Conservation (phyloP, 2,888 invertebrate genomes). For the Drosophila lacicola region DNA sequence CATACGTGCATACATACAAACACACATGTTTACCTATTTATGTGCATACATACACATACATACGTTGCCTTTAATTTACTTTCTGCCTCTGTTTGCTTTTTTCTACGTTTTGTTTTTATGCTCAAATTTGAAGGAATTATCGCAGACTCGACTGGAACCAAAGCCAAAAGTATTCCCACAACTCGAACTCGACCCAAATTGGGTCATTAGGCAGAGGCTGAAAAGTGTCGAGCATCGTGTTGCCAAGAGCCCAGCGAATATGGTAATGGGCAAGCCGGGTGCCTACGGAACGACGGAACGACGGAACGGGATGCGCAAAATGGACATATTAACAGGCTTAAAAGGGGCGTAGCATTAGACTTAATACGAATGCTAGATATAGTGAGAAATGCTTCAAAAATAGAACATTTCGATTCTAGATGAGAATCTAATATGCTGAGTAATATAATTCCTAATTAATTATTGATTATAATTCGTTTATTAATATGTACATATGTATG, state of each 20-base stretch:
- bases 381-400: background rate
- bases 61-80: constrained; percentile 28
- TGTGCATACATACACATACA: background rate
- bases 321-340: constrained; percentile 4
- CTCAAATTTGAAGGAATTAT: constrained; percentile 38
- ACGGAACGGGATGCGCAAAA: background rate
- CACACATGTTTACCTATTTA: constrained; percentile 16
- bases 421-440: too few relatives aligned
- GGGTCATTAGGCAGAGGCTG: constrained; percentile 67
- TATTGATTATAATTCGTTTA: too few relatives aligned
- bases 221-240: constrained; percentile 27
- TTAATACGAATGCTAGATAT: background rate
- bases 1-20: background rate
- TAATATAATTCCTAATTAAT: too few relatives aligned
- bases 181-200: constrained; percentile 42
- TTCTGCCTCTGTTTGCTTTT: constrained; percentile 34
- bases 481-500: too few relatives aligned
- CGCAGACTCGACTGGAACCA: constrained; percentile 4
- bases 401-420: background rate
- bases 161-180: constrained; percentile 23
- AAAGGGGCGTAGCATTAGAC: background rate
- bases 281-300: background rate
- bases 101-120: constrained; percentile 51
- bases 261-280: constrained; percentile 3
- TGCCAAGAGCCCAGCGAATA: constrained; percentile 12